Conservation (phyloP, 2,797 vertebrate genomes). For the Girardinus metallicus region DNA sequence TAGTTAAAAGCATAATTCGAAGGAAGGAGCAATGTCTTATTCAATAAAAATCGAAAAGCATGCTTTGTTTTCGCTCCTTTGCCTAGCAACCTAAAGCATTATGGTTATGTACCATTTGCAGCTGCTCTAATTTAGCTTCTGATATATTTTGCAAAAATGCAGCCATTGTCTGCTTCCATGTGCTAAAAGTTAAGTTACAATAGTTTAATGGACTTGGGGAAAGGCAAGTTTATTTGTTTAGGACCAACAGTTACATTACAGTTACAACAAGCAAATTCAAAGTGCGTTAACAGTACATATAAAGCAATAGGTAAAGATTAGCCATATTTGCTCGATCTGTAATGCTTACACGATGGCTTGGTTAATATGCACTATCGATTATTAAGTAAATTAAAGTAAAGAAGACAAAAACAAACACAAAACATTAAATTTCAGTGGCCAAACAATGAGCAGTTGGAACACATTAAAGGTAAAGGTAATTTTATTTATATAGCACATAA, state of each 20-base stretch:
- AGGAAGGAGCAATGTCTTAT: background rate
- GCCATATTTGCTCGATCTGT: background rate
- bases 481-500: too few relatives aligned
- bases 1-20: background rate
- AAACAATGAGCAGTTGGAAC: background rate
- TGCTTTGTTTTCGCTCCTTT: background rate
- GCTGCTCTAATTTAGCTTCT: background rate
- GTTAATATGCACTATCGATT: background rate
- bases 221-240: background rate
- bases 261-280: background rate
- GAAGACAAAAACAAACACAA: background rate
- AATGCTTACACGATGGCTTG: background rate
- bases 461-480: background rate
- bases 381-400: background rate
- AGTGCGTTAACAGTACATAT: background rate
- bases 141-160: background rate
- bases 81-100: background rate
- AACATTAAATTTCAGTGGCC: too few relatives aligned
- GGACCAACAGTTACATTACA: too few relatives aligned
- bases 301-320: background rate
- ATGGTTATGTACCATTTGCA: background rate
- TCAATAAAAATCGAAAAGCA: background rate
- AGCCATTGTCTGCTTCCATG: background rate
- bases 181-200: background rate
- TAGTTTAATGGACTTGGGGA: background rate